These are phyloP conservation scores for Etheostoma nigrum DNA, from an alignment of 2,797 vertebrate species.

Conservation along the genomic window DNA sequence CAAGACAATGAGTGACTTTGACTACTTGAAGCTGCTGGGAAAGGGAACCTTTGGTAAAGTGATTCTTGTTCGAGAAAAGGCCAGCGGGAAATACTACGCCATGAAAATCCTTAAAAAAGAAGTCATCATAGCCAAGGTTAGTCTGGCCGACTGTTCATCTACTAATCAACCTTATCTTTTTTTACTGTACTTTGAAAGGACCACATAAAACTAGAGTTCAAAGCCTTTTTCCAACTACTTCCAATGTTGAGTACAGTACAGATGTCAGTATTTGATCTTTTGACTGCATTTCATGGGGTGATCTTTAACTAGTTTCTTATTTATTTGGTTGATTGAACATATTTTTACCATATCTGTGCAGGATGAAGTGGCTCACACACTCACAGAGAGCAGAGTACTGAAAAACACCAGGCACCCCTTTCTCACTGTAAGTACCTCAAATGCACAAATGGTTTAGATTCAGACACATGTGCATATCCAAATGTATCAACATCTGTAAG, in stretches of 20 bases:
- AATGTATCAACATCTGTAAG: constrained; percentile 39
- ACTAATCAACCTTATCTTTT: background rate
- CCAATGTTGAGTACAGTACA: background rate
- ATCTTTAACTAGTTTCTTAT: constrained; percentile 4
- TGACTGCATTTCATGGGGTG: constrained; percentile 7
- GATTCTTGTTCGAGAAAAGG: constrained; percentile 97
- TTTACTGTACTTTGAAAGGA: background rate
- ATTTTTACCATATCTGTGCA: constrained; percentile 64
- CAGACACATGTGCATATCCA: constrained; percentile 19
- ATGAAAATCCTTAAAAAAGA: constrained; percentile 99
- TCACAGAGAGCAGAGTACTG: constrained; percentile 97
- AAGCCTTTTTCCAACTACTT: background rate
- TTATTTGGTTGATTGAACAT: constrained; percentile 18
- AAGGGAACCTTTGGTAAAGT: constrained; percentile 99
- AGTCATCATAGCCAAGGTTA: constrained; percentile 98
- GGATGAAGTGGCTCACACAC: constrained; percentile 98
- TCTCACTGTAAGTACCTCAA: constrained; percentile 92
- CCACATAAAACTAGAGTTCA: background rate
- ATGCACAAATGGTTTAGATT: constrained; percentile 20
- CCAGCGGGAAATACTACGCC: constrained; percentile 98
- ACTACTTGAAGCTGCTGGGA: constrained; percentile 98
- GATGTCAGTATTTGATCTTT: constrained; percentile 4
- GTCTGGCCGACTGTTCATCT: constrained; percentile 2
- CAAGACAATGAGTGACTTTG: constrained; percentile 99
- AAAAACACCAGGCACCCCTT: constrained; percentile 98